Base-by-base conservation (phyloP, 2,888 invertebrate genomes). In the Mimumesa dahlbomi region DNA sequence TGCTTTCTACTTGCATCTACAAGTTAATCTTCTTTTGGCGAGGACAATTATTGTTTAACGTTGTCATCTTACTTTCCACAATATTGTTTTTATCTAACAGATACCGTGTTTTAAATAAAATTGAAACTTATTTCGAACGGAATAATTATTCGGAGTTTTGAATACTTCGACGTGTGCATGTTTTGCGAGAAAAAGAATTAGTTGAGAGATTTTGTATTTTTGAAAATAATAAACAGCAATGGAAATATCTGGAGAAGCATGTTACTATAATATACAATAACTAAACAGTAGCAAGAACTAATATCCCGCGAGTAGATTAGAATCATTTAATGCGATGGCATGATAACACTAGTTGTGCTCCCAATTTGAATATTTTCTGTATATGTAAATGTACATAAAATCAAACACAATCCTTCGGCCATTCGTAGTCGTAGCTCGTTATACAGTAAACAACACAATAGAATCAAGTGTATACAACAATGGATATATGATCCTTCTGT, bases 331-430 rank as follows among this genome's bases (percentile, higher is more conserved):
- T 58, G 66, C 70, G 73, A 77, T 73, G 62, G 72, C 68, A 48
- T 66, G 68, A 77, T 78, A 73, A 78, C 42, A 64, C 31, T 75
- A 79, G 64, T 74, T 73, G 71, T 76, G 63, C 66, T 59, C 62
- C 72, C 71, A 75, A 79, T 73, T 63, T 70, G 69, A 68, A 77
- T 74, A 76, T 77, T 65, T 75, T 72, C 73, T 86, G 82, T 83
- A 81, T n/a, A n/a, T 83, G 78, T 84, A 85, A 82, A 82, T 87
- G 85, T 87, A 87, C 82, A 87, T 86, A 87, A 76, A 63, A 79
- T 75, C 62, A 52, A 64, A 67, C 56, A 48, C 59, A 72, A 77
- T 66, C 53, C 68, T 69, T 75, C 53, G 48, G 40, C 57, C 66
- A 62, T 65, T 57, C 53, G 64, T 16, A 50, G 36, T 34, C 34